A percentile compares a stretch with the other conserved stretches of the same genome.
Conservation (phyloP, 1,140 invertebrate genomes). For the Pinna nobilis region DNA sequence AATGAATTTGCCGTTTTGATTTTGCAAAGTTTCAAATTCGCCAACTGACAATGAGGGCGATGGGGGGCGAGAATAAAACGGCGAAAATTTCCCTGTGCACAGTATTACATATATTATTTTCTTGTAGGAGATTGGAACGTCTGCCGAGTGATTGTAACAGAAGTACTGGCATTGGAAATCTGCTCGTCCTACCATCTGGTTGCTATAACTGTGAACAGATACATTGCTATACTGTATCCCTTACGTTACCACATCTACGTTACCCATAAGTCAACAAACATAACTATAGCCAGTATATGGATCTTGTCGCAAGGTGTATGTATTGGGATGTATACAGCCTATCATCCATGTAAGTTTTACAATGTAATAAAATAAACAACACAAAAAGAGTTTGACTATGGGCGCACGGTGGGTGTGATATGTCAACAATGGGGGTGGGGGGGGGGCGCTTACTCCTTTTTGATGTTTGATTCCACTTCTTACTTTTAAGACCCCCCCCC, state of each 20-base stretch:
- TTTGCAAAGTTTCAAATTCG: too few relatives aligned
- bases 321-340: slow-evolving; percentile 20
- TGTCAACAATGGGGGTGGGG: too few relatives aligned
- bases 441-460: too few relatives aligned
- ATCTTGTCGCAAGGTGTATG: slow-evolving; percentile 31
- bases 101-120: background rate
- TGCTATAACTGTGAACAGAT: slow-evolving; percentile 42
- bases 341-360: slow-evolving; percentile 23
- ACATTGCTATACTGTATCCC: slow-evolving; percentile 41
- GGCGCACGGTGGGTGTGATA: too few relatives aligned
- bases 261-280: slow-evolving; percentile 22
- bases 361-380: too few relatives aligned
- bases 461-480: too few relatives aligned
- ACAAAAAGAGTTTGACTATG: too few relatives aligned
- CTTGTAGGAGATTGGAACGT: slow-evolving; percentile 44
- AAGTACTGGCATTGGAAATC: slow-evolving; percentile 45
- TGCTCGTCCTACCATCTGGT: slow-evolving; percentile 49
- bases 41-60: too few relatives aligned
- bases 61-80: too few relatives aligned
- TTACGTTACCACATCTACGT: slow-evolving; percentile 44
- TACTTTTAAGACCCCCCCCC: too few relatives aligned
- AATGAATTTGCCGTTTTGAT: too few relatives aligned
- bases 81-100: background rate
- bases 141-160: slow-evolving; percentile 44
- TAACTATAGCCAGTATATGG: slow-evolving; percentile 38